Base-by-base conservation (phyloP, 30 jellyfish, hydroid and myxozoan species). In the Aurelia sp. region DNA sequence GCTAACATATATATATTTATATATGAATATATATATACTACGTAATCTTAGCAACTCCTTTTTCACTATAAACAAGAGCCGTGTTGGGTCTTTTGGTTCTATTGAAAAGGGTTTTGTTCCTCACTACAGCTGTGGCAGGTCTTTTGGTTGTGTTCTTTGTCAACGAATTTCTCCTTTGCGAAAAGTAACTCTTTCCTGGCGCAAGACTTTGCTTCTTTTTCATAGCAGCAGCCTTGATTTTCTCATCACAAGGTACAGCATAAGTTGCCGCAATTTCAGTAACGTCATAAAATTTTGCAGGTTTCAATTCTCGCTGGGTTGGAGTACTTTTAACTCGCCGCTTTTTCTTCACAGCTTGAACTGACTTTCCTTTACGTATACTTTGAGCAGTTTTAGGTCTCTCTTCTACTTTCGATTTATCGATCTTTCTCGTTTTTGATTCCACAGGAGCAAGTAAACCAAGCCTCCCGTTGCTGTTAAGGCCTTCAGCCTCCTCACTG, bases 161-260 rank as follows among this genome's bases (percentile, higher is more conserved):
- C 31, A 84, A 81, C 31, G 93, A 84, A 63, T 71, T 22, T 41
- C 67, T 72, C 44, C 93, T 71, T 30, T 84, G 93, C 13, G 93
- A 84, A 66, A 71, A 72, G 31, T 30, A 84, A 50, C 93, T 84
- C 50, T 84, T 84, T 12, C 93, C 93, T 13, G 93, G 93, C 21
- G 83, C 48, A 60, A n/a, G 58, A 60, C 52, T 84, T 41, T 67
- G 44, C 41, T 58, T 44, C 50, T 33, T 61, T 23, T 3, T 50
- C 48, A 22, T 40, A 6, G 37, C 41, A 2, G 58, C 81, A 22
- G 51, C 82, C 40, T 53, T 64, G 31, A 84, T 58, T 57, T 84
- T 84, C 65, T 84, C 93, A 4, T 41, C 93, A 27, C 93, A 84
- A 3, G 93, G 93, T 7, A 73, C 20, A 7, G 72, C 66, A 64